phyloP scores from a whole-genome alignment of 2,797 vertebrate genomes.

The Myotis vivesi region DNA sequence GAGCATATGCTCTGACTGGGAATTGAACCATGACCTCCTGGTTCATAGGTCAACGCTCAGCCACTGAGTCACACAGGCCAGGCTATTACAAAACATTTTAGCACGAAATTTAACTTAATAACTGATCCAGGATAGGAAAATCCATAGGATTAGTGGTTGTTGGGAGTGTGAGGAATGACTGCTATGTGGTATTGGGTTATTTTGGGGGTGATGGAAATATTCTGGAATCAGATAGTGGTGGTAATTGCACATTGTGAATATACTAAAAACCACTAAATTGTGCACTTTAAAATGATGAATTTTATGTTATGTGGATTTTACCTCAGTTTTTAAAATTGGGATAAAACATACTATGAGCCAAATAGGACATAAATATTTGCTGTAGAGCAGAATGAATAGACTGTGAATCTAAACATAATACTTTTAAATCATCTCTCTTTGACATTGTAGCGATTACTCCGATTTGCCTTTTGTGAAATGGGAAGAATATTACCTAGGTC shows the following conservation, averaged over 20 bases:
- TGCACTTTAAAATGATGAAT: not conserved
- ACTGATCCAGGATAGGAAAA: not conserved
- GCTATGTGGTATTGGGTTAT: not conserved
- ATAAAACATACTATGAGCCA: not conserved
- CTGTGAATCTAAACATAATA: not conserved
- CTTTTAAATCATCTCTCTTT: not conserved
- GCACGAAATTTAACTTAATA: not conserved
- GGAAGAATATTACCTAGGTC: not conserved
- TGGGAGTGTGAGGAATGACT: not conserved
- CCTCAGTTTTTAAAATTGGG: not conserved
- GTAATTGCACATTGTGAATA: not conserved
- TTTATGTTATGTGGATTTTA: not conserved
- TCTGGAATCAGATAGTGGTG: not conserved
- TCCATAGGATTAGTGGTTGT: not conserved
- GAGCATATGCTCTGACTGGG: too few relatives aligned
- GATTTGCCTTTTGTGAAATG: not conserved
- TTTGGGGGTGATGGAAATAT: not conserved
- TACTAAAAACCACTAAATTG: not conserved
- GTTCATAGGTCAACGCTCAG: too few relatives aligned
- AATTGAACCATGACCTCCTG: too few relatives aligned
- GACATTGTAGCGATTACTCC: not conserved
- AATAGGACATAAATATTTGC: not conserved
- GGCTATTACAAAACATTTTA: not conserved
- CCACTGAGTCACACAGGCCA: too few relatives aligned
- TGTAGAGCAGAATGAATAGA: not conserved